Conservation (phyloP, 2,888 invertebrate genomes). For the Apotomis turbidana region DNA sequence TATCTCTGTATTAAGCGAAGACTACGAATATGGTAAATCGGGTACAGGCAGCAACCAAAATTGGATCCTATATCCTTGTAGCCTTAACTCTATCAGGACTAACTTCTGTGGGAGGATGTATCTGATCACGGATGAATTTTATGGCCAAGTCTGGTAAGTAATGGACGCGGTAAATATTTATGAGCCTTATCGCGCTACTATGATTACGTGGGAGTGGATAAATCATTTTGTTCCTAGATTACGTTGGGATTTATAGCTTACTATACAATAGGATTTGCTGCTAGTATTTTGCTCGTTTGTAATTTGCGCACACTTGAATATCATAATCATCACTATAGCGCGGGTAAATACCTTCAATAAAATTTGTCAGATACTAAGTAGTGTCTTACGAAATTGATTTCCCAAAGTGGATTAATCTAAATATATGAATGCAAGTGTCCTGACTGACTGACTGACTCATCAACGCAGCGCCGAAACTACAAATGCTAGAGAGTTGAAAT, state of each 20-base stretch:
- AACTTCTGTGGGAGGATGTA: slow-evolving; percentile 5
- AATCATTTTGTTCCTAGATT: slow-evolving; percentile 19
- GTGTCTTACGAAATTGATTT: too few species aligned
- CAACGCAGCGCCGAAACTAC: too few species aligned
- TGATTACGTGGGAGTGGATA: slow-evolving; percentile 19
- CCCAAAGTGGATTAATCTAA: too few species aligned
- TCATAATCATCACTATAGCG: too few species aligned
- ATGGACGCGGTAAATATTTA: slow-evolving; percentile 35
- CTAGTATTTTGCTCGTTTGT: not conserved
- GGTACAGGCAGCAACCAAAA: slow-evolving; percentile 7
- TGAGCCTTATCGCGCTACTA: slow-evolving; percentile 13
- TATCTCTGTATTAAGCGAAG: not conserved
- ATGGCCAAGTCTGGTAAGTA: slow-evolving; percentile 16
- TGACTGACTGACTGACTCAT: too few species aligned
- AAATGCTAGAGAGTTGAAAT: too few species aligned
- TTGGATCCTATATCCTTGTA: not conserved
- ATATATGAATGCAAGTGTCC: too few species aligned
- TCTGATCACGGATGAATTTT: slow-evolving; percentile 24
- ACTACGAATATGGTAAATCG: slow-evolving; percentile 10
- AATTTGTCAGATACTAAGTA: too few species aligned
- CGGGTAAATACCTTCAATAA: too few species aligned
- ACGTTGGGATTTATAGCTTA: slow-evolving; percentile 1
- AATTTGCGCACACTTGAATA: too few species aligned
- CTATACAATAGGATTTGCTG: not conserved
- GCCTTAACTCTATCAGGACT: not conserved